Percentiles rank a stretch among this genome's conserved stretches.
Evolutionary conservation across 2,888 invertebrate species (phyloP).

Genomic region (Acanthosepion esculentum): DNA sequence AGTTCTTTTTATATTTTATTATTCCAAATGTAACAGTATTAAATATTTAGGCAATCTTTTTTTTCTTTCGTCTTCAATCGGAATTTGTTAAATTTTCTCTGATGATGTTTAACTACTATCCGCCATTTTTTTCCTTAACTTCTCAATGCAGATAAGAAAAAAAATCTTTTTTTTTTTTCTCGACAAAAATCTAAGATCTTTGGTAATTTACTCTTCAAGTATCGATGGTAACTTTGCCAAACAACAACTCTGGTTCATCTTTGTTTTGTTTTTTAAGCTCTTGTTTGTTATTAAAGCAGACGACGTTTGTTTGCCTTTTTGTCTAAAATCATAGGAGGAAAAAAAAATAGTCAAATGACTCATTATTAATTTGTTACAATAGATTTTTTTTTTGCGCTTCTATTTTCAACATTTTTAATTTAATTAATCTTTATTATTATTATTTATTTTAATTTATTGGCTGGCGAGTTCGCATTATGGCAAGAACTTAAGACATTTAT

Average conservation of each 20-base stretch:
- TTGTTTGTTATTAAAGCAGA: constrained; percentile 6
- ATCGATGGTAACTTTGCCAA: background rate
- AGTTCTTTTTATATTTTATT: background rate
- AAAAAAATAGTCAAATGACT: too few species aligned
- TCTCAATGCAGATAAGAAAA: background rate
- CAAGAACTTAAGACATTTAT: too few species aligned
- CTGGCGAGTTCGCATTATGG: too few species aligned
- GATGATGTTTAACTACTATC: constrained; percentile 10
- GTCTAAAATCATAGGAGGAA: too few species aligned
- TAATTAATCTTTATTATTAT: too few species aligned
- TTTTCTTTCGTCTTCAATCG: background rate
- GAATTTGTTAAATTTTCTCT: constrained; percentile 33
- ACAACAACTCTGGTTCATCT: background rate
- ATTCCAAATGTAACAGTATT: background rate
- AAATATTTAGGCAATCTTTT: background rate
- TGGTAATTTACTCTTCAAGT: background rate
- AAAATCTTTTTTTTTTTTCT: background rate
- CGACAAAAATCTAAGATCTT: background rate
- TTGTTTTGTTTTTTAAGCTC: background rate
- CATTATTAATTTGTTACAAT: too few species aligned
- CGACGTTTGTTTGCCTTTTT: background rate
- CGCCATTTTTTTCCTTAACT: constrained; percentile 21
- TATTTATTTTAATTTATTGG: too few species aligned
- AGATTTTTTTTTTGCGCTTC: background rate
- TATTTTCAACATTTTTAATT: background rate